A percentile compares a stretch with the other conserved stretches of the same genome.
phyloP scores from a whole-genome alignment of 1,140 invertebrate genomes.

The Leptinotarsa undecemlineata region DNA sequence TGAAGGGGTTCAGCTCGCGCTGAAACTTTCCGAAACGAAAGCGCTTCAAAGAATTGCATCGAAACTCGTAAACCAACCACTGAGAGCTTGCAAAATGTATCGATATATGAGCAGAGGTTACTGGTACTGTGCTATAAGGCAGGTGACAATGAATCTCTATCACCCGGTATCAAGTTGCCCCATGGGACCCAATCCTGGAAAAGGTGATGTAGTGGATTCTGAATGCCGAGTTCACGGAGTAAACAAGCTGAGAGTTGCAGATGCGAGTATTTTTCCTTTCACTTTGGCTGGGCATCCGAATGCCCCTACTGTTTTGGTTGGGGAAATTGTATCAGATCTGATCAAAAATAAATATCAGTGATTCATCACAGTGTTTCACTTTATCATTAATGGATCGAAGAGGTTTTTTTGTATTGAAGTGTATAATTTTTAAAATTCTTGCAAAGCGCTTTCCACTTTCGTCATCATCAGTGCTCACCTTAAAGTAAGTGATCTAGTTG shows the following conservation, averaged over 20 bases:
- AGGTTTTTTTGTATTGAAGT: no score
- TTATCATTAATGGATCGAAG: no score
- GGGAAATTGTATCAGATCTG: constrained; percentile 72
- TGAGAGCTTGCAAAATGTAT: constrained; percentile 51
- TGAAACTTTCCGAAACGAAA: constrained; percentile 58
- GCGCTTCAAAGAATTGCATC: constrained; percentile 54
- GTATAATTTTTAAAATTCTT: no score
- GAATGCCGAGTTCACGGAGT: constrained; percentile 54
- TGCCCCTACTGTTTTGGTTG: constrained; percentile 73
- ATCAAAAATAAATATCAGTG: constrained; percentile 55
- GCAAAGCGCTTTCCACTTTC: no score
- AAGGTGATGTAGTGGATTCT: constrained; percentile 55
- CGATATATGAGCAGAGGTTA: constrained; percentile 39
- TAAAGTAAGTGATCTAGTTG: no score
- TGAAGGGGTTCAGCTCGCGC: constrained; percentile 57
- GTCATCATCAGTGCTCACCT: no score
- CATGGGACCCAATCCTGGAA: constrained; percentile 57
- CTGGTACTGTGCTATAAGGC: constrained; percentile 35
- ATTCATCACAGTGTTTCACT: no score
- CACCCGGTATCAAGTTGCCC: constrained; percentile 70
- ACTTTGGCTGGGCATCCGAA: constrained; percentile 72
- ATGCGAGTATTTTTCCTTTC: constrained; percentile 50
- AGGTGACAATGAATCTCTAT: constrained; percentile 67
- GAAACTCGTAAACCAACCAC: constrained; percentile 47
- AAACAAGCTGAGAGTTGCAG: constrained; percentile 50